Base-by-base conservation (phyloP, 35 echinoderm and acorn worm genomes). In the Lytechinus variegatus region DNA sequence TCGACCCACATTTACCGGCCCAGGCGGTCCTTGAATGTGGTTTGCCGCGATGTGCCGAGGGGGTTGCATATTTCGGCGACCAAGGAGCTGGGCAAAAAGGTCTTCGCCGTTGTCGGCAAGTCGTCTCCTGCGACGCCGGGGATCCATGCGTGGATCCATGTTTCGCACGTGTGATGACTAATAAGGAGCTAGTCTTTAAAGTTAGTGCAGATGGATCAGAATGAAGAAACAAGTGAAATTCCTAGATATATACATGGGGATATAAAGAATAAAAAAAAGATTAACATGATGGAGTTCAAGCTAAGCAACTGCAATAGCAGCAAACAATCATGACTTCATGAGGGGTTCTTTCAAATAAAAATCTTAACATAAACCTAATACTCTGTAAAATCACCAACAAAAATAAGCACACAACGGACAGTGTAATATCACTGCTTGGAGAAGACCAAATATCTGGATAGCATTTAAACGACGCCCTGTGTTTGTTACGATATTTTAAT, bases 1-100 rank as follows among this genome's bases (percentile, higher is more conserved):
- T 24, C 54, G 53, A 10, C 53, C 92, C 9, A 57, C 55, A 54
- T 90, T 90, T 12, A 90, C 28, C 9, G 53, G 53, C 10, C 52
- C 52, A 27, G 27, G 27, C 53, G 33, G 33, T 44, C 33, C 33
- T 44, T 57, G 92, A 14, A 57, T 54, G 53, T 54, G 92, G 54
- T 93, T 93, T 5, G 53, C 92, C 10, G 53, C 92, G 24, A 55
- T 93, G 53, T 53, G 53, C 2, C 10, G 92, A 54, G 54, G 52
- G 29, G 21, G 27, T 1, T 53, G 28, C 54, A 93, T 54, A 9
- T 54, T 33, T 11, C 54, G 92, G 19, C 92, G 53, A 9, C 53
- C 92, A 19, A 93, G 53, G 55, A 93, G 92, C 27, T 93, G 92
- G 28, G 92, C 92, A 54, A 93, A 93, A 54, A 93, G 92, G 92